phyloP scores from a whole-genome alignment of 2,113 vertebrate genomes.

The Apodemus sylvaticus region DNA sequence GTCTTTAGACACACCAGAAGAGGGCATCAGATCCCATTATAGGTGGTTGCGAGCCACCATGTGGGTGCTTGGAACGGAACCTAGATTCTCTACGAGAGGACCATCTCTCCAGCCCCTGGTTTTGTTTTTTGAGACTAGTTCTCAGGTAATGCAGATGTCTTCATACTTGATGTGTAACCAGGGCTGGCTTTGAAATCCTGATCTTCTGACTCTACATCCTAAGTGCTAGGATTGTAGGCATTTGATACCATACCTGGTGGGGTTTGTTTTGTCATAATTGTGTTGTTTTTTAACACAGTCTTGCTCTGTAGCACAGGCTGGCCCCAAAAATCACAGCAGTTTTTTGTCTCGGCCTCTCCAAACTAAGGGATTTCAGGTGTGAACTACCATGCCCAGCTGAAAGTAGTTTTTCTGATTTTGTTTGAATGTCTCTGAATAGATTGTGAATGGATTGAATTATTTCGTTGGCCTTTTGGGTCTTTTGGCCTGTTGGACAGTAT shows the following conservation, averaged over 20 bases:
- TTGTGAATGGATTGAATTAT: not conserved
- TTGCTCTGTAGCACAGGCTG: not conserved
- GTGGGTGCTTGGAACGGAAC: not conserved
- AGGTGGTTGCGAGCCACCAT: not conserved
- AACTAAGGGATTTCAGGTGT: not conserved
- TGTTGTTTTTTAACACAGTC: not conserved
- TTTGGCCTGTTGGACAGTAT: not conserved
- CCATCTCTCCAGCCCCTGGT: not conserved
- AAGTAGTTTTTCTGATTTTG: constrained; percentile 27
- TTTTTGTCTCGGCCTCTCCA: not conserved
- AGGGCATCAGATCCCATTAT: too few species aligned
- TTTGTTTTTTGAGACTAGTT: not conserved
- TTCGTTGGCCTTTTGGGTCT: constrained; percentile 16
- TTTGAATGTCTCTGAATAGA: constrained; percentile 46
- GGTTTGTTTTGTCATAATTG: not conserved
- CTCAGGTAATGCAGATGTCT: not conserved
- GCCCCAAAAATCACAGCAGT: not conserved
- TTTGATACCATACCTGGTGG: not conserved
- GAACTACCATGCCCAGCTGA: not conserved
- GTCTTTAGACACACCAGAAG: too few species aligned
- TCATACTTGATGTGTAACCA: not conserved
- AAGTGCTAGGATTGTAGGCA: not conserved
- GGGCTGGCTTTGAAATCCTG: not conserved
- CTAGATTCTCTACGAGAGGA: not conserved
- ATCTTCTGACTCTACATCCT: not conserved